phyloP scores from a whole-genome alignment of 2,888 invertebrate species.

The Hypercompe scribonia region DNA sequence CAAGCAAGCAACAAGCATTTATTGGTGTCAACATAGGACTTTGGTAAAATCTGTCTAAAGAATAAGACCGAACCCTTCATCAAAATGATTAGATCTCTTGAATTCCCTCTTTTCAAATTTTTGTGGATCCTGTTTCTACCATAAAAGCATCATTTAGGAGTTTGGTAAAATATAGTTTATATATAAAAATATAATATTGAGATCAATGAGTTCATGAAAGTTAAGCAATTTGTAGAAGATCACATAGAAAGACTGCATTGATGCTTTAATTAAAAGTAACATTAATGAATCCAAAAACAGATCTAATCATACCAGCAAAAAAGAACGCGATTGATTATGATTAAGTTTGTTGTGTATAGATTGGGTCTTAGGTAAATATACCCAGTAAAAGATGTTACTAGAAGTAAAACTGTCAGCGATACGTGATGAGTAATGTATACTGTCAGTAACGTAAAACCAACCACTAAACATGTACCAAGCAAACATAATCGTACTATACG shows the following conservation, averaged over 20 bases:
- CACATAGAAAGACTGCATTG: background rate
- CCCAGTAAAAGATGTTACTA: background rate
- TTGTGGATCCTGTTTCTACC: too few relatives aligned
- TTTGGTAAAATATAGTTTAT: too few relatives aligned
- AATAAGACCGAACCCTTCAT: too few relatives aligned
- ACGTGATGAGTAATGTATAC: background rate
- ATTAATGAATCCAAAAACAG: background rate
- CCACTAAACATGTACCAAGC: background rate
- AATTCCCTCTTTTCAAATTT: too few relatives aligned
- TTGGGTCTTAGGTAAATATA: background rate
- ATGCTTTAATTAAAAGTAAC: background rate
- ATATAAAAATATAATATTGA: background rate
- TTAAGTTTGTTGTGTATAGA: too few relatives aligned
- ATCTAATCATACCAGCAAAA: background rate
- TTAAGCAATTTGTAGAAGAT: background rate
- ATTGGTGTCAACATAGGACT: background rate
- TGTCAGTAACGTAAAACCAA: background rate
- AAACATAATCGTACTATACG: background rate
- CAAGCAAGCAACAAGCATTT: too few relatives aligned
- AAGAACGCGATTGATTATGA: background rate
- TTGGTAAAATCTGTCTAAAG: background rate
- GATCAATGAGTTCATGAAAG: background rate
- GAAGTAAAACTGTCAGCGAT: background rate
- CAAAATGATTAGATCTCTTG: too few relatives aligned
- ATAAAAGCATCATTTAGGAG: too few relatives aligned